A percentile compares a stretch with the other conserved stretches of the same genome.
Conservation (phyloP, 2,888 invertebrate species). For the Tipula helvola region DNA sequence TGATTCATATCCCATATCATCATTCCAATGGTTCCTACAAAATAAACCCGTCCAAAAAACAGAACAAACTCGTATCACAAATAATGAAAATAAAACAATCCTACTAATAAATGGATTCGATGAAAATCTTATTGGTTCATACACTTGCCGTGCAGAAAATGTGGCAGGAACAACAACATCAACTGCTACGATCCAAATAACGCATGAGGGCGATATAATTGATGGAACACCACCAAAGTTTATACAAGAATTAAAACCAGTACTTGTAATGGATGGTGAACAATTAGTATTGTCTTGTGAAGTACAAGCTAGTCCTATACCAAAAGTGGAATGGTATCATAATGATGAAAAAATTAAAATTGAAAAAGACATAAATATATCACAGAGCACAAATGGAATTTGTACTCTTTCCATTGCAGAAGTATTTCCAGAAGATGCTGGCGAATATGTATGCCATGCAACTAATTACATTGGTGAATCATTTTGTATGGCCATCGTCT, state of each 20-base stretch:
- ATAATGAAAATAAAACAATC: slow-evolving; percentile 63
- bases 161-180: slow-evolving; percentile 80
- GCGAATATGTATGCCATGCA: slow-evolving; percentile 73
- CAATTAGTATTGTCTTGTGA: slow-evolving; percentile 60
- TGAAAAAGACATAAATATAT: slow-evolving; percentile 62
- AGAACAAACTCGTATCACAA: slow-evolving; percentile 56
- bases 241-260: slow-evolving; percentile 54
- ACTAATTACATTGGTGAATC: slow-evolving; percentile 73
- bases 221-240: slow-evolving; percentile 65
- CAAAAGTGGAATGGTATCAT: slow-evolving; percentile 70
- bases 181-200: slow-evolving; percentile 55
- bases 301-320: slow-evolving; percentile 65
- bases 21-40: slow-evolving; percentile 79
- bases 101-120: slow-evolving; percentile 61
- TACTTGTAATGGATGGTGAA: slow-evolving; percentile 83
- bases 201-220: slow-evolving; percentile 40
- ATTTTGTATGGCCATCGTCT: slow-evolving; percentile 58
- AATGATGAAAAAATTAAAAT: slow-evolving; percentile 56
- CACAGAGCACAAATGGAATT: slow-evolving; percentile 63
- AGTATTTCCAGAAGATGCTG: slow-evolving; percentile 84
- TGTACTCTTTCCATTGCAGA: slow-evolving; percentile 72
- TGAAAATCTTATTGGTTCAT: slow-evolving; percentile 56
- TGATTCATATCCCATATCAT: slow-evolving; percentile 62
- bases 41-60: slow-evolving; percentile 57
- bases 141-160: slow-evolving; percentile 83